Percentiles rank a stretch among this genome's conserved stretches.
Evolutionary conservation across 2,113 vertebrate species (phyloP).

Genomic region (Laticauda laticaudata): DNA sequence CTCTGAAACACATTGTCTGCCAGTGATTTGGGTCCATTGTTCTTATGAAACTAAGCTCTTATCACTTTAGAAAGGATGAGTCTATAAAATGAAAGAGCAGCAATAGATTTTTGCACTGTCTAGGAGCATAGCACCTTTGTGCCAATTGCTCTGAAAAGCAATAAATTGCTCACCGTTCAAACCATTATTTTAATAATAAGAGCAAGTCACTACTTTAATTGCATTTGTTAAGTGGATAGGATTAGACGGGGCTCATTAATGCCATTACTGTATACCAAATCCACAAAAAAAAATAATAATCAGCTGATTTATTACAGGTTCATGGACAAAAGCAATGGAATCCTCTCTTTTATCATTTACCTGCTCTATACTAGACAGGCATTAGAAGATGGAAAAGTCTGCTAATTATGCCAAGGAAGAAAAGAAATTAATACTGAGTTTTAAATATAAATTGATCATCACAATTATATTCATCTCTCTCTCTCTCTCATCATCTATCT

Average conservation of each 20-base stretch:
- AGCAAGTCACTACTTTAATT: slow-evolving; percentile 67
- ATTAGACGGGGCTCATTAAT: slow-evolving; percentile 68
- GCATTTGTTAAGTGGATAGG: slow-evolving; percentile 73
- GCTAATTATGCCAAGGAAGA: slow-evolving; percentile 49
- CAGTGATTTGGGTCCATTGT: not conserved
- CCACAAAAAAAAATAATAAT: slow-evolving; percentile 44
- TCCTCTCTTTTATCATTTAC: slow-evolving; percentile 61
- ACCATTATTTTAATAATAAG: slow-evolving; percentile 67
- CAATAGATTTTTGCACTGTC: slow-evolving; percentile 51
- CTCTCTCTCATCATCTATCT: not conserved
- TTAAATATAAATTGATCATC: slow-evolving; percentile 30
- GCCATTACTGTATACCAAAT: slow-evolving; percentile 58
- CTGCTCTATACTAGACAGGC: slow-evolving; percentile 48
- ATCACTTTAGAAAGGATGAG: slow-evolving; percentile 43
- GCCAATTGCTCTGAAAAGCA: slow-evolving; percentile 67
- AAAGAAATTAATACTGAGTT: slow-evolving; percentile 28
- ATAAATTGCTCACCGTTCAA: slow-evolving; percentile 69
- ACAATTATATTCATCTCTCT: slow-evolving; percentile 23
- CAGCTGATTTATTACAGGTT: slow-evolving; percentile 65
- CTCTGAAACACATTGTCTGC: not conserved
- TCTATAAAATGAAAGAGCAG: slow-evolving; percentile 48
- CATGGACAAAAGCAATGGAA: slow-evolving; percentile 58
- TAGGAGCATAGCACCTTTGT: slow-evolving; percentile 61
- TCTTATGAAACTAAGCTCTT: slow-evolving; percentile 20
- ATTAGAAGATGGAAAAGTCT: slow-evolving; percentile 37